Conservation (phyloP, 1,140 invertebrate genomes). For the Anastrepha ludens region DNA sequence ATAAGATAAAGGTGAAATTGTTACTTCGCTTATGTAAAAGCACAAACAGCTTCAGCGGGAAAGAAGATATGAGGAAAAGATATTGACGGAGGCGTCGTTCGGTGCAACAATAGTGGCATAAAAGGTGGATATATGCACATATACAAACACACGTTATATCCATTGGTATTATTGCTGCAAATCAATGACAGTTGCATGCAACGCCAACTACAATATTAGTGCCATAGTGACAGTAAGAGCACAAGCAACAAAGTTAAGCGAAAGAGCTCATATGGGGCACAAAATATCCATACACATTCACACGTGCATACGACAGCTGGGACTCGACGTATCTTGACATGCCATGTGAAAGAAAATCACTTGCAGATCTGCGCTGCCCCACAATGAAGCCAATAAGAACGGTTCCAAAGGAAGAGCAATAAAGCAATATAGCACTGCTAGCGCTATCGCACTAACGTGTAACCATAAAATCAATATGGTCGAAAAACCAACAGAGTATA, state of each 20-base stretch:
- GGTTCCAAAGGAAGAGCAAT: neutral
- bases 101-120: neutral
- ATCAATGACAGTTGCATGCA: conserved; percentile 47
- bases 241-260: neutral
- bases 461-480: neutral
- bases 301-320: neutral
- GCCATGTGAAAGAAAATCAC: conserved; percentile 3
- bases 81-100: neutral
- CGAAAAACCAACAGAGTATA: neutral
- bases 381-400: neutral
- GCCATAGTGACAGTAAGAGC: neutral
- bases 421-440: neutral
- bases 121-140: neutral
- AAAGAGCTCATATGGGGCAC: neutral
- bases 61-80: neutral
- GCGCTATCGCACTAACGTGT: neutral
- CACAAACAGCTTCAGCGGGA: neutral
- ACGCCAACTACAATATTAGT: conserved; percentile 16
- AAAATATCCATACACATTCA: neutral
- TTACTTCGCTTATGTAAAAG: neutral
- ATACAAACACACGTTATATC: neutral
- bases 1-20: conserved; percentile 1
- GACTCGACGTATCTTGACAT: neutral
- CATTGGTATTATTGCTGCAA: conserved; percentile 6
- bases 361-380: neutral